These are phyloP conservation scores for Sylvicola cinctus DNA, from an alignment of 2,888 invertebrate genomes.

Conservation along the genomic window DNA sequence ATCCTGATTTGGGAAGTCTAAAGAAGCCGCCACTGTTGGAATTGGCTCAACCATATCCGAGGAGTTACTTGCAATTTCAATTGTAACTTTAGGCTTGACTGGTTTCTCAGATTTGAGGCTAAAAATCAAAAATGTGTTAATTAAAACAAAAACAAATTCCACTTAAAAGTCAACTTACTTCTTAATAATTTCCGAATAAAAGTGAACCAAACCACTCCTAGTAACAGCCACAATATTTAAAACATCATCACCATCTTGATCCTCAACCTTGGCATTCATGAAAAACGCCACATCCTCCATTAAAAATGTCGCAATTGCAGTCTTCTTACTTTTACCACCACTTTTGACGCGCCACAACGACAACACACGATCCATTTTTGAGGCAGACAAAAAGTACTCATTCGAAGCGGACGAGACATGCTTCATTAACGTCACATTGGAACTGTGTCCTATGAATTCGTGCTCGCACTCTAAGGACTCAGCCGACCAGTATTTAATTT, in stretches of 20 bases:
- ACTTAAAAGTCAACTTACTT: conserved; percentile 28
- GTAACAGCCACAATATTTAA: conserved; percentile 32
- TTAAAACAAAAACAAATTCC: too few relatives aligned
- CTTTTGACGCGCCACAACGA: conserved; percentile 20
- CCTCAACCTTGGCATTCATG: conserved; percentile 28
- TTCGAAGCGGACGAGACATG: conserved; percentile 12
- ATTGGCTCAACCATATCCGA: conserved; percentile 30
- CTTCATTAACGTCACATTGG: conserved; percentile 29
- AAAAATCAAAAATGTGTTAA: conserved; percentile 3
- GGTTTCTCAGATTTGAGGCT: conserved; percentile 31
- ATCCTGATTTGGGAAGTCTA: conserved; percentile 17
- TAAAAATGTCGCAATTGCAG: conserved; percentile 34
- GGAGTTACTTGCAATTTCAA: conserved; percentile 36
- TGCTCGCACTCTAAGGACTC: conserved; percentile 33
- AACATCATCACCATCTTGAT: conserved; percentile 24
- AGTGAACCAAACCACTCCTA: conserved; percentile 55
- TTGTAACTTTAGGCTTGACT: conserved; percentile 37
- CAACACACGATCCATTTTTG: conserved; percentile 21
- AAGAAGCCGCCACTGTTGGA: conserved; percentile 28
- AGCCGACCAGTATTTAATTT: conserved; percentile 33
- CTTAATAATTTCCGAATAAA: conserved; percentile 57
- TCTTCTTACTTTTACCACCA: conserved; percentile 23
- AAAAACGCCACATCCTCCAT: conserved; percentile 45
- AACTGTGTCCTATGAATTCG: conserved; percentile 42
- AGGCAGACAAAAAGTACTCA: conserved; percentile 20